phyloP scores from a whole-genome alignment of 2,797 vertebrate species.

The Ptychobarbus kaznakovi region DNA sequence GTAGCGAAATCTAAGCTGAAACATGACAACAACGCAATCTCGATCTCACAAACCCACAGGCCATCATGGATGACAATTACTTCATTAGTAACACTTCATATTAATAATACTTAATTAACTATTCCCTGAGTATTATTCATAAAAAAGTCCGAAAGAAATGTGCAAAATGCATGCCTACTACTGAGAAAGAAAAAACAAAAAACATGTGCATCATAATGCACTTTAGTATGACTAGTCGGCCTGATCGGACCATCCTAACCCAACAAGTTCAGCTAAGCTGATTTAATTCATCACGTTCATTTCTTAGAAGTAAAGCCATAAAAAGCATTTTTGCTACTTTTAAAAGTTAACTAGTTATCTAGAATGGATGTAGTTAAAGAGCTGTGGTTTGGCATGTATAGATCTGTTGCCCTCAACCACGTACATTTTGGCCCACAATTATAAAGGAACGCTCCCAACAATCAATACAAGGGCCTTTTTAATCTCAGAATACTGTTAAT shows the following conservation, averaged over 20 bases:
- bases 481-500: conserved; percentile 67
- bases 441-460: conserved; percentile 52
- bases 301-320: not conserved
- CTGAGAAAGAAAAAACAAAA: no score
- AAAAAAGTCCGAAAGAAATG: no score
- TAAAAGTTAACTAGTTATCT: not conserved
- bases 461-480: conserved; percentile 63
- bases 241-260: not conserved
- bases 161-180: no score
- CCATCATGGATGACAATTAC: no score
- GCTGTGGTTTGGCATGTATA: conserved; percentile 14
- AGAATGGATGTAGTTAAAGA: conserved; percentile 26
- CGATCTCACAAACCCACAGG: no score
- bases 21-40: no score
- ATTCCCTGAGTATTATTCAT: no score
- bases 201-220: no score
- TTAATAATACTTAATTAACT: no score
- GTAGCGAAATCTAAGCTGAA: no score
- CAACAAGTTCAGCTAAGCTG: not conserved
- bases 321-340: not conserved
- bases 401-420: conserved; percentile 34
- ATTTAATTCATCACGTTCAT: not conserved
- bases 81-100: no score
- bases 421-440: conserved; percentile 43
- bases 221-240: no score